A percentile compares a stretch with the other conserved stretches of the same genome.
Conservation (phyloP, 2,113 vertebrate species). For the Laticauda colubrina region DNA sequence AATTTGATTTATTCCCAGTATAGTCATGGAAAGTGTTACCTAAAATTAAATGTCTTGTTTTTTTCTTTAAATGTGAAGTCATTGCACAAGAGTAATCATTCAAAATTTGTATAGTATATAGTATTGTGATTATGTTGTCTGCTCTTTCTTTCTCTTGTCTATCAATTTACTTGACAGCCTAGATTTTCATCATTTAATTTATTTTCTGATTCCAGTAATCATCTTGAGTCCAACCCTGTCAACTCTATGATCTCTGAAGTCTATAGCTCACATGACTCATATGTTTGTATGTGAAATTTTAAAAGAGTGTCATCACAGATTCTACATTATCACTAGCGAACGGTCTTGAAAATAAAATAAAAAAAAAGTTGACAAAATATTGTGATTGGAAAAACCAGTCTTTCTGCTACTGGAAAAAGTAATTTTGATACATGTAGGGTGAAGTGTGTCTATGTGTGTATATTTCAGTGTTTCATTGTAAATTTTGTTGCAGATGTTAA, state of each 20-base stretch:
- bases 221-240: neutral
- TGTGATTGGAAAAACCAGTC: neutral
- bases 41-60: too few species aligned
- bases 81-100: too few species aligned
- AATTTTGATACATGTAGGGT: neutral
- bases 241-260: neutral
- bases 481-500: neutral
- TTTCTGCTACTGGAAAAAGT: neutral
- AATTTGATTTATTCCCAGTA: neutral
- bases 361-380: neutral
- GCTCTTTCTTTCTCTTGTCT: neutral
- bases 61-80: too few species aligned
- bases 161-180: neutral
- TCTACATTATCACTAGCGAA: neutral
- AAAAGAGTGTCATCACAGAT: neutral
- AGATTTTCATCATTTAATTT: too few species aligned
- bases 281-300: neutral
- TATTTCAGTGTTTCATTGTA: neutral
- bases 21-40: neutral
- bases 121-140: neutral
- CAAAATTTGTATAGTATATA: neutral
- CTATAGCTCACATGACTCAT: neutral
- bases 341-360: neutral
- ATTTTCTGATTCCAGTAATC: neutral
- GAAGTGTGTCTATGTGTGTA: neutral